phyloP scores from a whole-genome alignment of 1,140 invertebrate species.

The Trichonephila clavipes region DNA sequence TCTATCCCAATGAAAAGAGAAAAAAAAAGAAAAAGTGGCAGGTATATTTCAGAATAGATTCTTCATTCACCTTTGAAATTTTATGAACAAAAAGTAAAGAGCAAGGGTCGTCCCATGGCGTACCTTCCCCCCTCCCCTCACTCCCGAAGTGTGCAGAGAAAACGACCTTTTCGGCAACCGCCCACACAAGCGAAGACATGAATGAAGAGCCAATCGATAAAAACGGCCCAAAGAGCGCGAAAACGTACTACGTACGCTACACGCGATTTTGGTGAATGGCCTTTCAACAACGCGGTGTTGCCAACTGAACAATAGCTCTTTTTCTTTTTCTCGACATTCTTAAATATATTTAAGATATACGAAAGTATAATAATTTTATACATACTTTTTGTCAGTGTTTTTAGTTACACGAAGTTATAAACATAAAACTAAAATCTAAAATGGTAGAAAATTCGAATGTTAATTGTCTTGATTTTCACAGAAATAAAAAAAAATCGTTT shows the following conservation, averaged over 20 bases:
- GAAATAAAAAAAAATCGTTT: too few species aligned
- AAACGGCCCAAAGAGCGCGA: not conserved
- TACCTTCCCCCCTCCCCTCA: not conserved
- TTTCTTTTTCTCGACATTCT: not conserved
- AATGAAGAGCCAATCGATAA: constrained; percentile 64
- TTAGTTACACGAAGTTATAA: too few species aligned
- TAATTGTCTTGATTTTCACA: too few species aligned
- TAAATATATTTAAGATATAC: not conserved
- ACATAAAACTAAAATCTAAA: too few species aligned
- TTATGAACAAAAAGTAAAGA: not conserved
- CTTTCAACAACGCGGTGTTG: constrained; percentile 9
- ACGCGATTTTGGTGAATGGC: constrained; percentile 54
- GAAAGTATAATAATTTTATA: too few species aligned
- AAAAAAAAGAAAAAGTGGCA: too few species aligned
- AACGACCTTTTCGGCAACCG: constrained; percentile 59
- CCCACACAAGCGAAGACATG: constrained; percentile 39
- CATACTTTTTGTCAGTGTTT: too few species aligned
- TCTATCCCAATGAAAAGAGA: too few species aligned
- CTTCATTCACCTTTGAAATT: too few species aligned
- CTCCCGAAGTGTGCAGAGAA: constrained; percentile 24
- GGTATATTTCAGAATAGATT: too few species aligned
- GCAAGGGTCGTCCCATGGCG: constrained; percentile 10
- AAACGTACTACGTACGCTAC: constrained; percentile 15
- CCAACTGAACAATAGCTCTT: not conserved
- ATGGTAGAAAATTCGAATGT: too few species aligned